These are phyloP conservation scores for Eclectus roratus DNA, from an alignment of 2,113 vertebrate genomes.

Conservation along the genomic window DNA sequence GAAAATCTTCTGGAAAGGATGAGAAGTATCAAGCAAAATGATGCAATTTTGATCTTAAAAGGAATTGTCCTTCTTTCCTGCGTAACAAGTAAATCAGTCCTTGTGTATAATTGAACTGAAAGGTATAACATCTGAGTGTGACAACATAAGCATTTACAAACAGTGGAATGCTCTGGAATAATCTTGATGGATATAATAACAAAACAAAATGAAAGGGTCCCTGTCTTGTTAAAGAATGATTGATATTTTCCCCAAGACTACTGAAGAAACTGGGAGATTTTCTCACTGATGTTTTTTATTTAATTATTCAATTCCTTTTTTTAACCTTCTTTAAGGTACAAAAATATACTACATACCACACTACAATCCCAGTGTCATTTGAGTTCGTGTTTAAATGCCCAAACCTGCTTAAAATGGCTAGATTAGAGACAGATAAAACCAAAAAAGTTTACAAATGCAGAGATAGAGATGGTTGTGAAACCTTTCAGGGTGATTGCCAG, in stretches of 20 bases:
- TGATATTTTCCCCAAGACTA: background rate
- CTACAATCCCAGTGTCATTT: background rate
- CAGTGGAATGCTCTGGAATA: background rate
- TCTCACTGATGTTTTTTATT: background rate
- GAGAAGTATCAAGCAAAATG: background rate
- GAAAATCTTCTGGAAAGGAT: background rate
- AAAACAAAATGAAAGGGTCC: background rate
- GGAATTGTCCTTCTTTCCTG: background rate
- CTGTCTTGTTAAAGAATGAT: background rate
- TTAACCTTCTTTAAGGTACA: background rate
- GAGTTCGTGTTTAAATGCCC: background rate
- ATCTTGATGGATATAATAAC: background rate
- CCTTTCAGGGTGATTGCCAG: background rate
- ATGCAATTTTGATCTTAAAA: background rate
- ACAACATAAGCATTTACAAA: background rate
- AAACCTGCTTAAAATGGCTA: background rate
- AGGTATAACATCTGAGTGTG: background rate
- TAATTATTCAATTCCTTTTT: background rate
- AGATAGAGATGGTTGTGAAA: background rate
- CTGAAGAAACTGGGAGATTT: background rate
- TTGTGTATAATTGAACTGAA: background rate
- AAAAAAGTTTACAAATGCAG: background rate
- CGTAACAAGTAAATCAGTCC: background rate
- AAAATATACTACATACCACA: background rate
- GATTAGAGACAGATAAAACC: background rate